phyloP scores from a whole-genome alignment of 2,888 invertebrate genomes.

The Lacanobia wlatinum region DNA sequence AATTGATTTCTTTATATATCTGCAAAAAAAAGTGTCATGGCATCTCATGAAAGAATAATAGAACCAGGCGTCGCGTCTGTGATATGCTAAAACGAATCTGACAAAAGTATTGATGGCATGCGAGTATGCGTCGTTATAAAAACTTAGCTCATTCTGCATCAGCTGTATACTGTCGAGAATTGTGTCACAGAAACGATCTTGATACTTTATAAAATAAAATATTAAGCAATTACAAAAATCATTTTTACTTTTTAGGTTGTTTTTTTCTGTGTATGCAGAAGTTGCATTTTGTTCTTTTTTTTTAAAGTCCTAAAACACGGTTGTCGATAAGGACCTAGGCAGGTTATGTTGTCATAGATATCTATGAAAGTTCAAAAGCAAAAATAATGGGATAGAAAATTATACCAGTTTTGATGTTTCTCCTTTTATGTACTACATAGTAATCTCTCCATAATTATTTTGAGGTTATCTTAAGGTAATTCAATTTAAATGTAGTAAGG shows the following conservation, averaged over 20 bases:
- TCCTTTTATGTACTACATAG: neutral
- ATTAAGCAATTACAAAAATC: too few relatives aligned
- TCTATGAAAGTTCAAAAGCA: neutral
- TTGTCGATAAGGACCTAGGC: too few relatives aligned
- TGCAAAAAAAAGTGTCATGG: neutral
- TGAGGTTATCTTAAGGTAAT: neutral
- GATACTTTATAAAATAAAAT: slow-evolving; percentile 28
- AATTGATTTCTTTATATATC: neutral
- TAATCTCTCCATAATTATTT: neutral
- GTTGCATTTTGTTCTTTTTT: too few relatives aligned
- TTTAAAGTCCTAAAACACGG: too few relatives aligned
- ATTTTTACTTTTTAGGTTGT: too few relatives aligned
- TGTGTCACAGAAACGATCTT: slow-evolving; percentile 32
- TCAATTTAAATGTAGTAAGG: slow-evolving; percentile 42
- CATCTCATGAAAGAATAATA: slow-evolving; percentile 1
- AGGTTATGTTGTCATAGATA: too few relatives aligned
- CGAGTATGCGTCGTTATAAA: slow-evolving; percentile 36
- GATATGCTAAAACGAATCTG: slow-evolving; percentile 38
- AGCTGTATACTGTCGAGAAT: slow-evolving; percentile 11
- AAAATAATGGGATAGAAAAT: neutral
- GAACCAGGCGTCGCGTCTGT: neutral
- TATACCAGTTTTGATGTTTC: neutral
- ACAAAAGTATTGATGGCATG: slow-evolving; percentile 23
- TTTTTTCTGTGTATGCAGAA: too few relatives aligned
- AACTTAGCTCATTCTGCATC: slow-evolving; percentile 33